Evolutionary conservation across 2,113 vertebrate species (phyloP), one percentile per base, ranked within the genome.

Genomic region (Hippolais icterina): DNA sequence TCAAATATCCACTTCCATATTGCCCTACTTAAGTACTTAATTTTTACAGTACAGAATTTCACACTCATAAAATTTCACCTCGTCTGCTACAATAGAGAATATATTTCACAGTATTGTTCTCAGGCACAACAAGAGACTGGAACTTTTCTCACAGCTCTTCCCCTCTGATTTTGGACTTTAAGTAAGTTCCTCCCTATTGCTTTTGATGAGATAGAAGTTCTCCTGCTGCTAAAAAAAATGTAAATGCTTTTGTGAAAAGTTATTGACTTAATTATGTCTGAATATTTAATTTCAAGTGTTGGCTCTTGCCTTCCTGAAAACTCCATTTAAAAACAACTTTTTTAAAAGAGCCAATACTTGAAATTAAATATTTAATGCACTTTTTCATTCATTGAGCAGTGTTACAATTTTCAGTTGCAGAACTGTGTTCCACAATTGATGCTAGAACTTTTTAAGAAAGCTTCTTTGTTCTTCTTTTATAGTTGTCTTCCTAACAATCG

Each of bases 401-500:
- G 33, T 33, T 81, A 59, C 6, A 63, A 24, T 54, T 84, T 89
- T 63, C 61, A 84, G 60, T 7, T 60, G 25, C 19, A 81, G 56
- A 84, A 87, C 5, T 17, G 23, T 44, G 4, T 71, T 93, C 33
- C 47, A 41, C 22, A 79, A 49, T 1, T 64, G 53, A 85, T 27
- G 15, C 5, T 56, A 50, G 4, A 69, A 50, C 10, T 87, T 78
- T 41, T 23, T 28, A 64, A 66, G 25, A 86, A 47, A 47, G 33
- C 2, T 3, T 31, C 6, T 46, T 57, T 56, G 33, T 31, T 14
- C 29, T 69, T 50, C 24, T 39, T 46, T 50, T 39, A n/a, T 5
- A 56, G 29, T 25, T 0, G 0, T 65, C 11, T 39, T 80, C 54
- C 29, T 53, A 80, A 65, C 20, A 91, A 50, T 29, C 0, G 0